phyloP scores from a whole-genome alignment of 2,888 invertebrate genomes.

The Dendrolimus pini region DNA sequence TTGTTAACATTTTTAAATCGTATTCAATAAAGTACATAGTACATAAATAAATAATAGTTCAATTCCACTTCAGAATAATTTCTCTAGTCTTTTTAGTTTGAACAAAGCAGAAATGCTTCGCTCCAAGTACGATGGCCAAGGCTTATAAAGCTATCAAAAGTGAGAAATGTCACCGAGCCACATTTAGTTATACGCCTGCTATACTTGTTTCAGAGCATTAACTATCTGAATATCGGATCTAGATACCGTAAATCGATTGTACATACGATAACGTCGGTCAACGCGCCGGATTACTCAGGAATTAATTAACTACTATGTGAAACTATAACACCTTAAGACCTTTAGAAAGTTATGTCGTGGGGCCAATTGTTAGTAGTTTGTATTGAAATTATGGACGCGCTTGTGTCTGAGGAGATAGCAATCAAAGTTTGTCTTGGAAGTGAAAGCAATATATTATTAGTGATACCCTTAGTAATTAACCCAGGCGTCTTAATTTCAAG shows the following conservation, averaged over 20 bases:
- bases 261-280: constrained; percentile 55
- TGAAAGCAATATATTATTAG: not conserved
- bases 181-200: constrained; percentile 34
- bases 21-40: not conserved
- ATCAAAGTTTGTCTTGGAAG: not conserved
- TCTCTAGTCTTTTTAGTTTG: not conserved
- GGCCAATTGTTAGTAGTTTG: not conserved
- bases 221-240: constrained; percentile 51
- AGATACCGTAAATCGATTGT: constrained; percentile 34
- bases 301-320: constrained; percentile 53
- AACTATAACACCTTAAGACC: constrained; percentile 39
- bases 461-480: not conserved
- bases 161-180: constrained; percentile 29
- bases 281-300: constrained; percentile 44
- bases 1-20: not conserved
- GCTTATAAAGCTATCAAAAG: constrained; percentile 15
- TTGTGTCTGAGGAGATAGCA: constrained; percentile 2
- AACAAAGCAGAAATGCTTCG: constrained; percentile 1
- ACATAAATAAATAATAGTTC: not conserved
- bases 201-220: constrained; percentile 49
- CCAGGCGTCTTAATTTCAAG: not conserved
- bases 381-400: constrained; percentile 1
- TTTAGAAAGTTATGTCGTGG: constrained; percentile 37
- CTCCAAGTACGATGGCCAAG: constrained; percentile 2
- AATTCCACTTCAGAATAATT: not conserved